Evolutionary conservation across 2,797 vertebrate genomes (phyloP).

Genomic region (Lycodopsis pacificus): DNA sequence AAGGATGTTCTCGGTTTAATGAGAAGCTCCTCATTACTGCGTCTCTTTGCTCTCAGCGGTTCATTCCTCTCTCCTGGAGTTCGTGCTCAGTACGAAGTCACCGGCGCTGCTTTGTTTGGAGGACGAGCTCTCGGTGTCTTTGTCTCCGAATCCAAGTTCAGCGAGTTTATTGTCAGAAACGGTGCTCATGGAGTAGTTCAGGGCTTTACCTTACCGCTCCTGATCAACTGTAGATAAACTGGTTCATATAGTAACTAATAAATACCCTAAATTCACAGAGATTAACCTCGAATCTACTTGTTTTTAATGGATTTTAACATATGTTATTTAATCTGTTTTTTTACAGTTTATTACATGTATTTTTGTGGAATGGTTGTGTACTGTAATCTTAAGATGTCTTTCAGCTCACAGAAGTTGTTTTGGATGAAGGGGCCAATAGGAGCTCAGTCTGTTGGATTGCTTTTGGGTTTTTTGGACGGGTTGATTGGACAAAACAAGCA

Average conservation of each 20-base stretch:
- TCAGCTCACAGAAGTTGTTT: too few species aligned
- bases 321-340: not conserved
- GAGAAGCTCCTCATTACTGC: constrained; percentile 64
- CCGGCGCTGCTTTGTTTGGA: constrained; percentile 30
- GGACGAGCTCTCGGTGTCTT: not conserved
- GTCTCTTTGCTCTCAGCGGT: constrained; percentile 49
- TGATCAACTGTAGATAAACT: not conserved
- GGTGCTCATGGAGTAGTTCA: not conserved
- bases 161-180: constrained; percentile 1
- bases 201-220: accelerated
- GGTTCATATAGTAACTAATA: not conserved
- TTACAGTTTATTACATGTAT: not conserved
- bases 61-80: constrained; percentile 29
- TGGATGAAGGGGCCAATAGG: too few species aligned
- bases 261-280: too few species aligned
- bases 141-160: constrained; percentile 7
- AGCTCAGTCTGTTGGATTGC: not conserved
- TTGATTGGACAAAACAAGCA: not conserved
- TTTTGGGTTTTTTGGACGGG: not conserved
- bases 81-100: constrained; percentile 18
- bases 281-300: not conserved
- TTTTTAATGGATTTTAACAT: too few species aligned
- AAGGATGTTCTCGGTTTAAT: constrained; percentile 62
- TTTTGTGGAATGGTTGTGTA: too few species aligned
- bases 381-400: too few species aligned